phyloP scores from a whole-genome alignment of 2,113 vertebrate species.

The Brachionichthys hirsutus region DNA sequence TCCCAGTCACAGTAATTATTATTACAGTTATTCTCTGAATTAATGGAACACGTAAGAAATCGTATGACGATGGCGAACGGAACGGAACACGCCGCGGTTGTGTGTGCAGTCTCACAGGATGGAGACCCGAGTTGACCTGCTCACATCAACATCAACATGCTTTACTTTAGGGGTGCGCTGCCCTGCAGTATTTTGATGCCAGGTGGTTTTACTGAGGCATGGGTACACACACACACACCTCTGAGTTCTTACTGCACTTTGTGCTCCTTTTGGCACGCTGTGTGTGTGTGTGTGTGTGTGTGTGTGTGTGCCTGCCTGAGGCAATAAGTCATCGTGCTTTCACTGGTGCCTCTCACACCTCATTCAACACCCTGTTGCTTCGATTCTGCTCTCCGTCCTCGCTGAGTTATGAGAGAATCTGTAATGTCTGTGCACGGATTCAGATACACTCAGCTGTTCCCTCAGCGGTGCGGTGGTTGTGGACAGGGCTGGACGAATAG shows the following conservation, averaged over 20 bases:
- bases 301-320: conserved; percentile 73
- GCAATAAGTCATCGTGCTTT: conserved; percentile 54
- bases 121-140: background rate
- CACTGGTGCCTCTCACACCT: conserved; percentile 40
- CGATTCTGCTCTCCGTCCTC: conserved; percentile 20
- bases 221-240: background rate
- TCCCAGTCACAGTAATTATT: too few species aligned
- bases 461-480: conserved; percentile 39
- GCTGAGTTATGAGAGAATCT: conserved; percentile 45
- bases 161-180: background rate
- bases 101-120: background rate
- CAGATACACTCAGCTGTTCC: conserved; percentile 69
- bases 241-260: conserved; percentile 13
- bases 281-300: conserved; percentile 76
- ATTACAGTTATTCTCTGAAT: too few species aligned
- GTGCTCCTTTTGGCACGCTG: background rate
- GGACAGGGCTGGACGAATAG: conserved; percentile 61
- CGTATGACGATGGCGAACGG: too few species aligned
- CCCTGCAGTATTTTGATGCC: conserved; percentile 22
- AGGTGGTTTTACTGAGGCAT: conserved; percentile 6
- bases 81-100: too few species aligned
- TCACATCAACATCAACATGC: conserved; percentile 1
- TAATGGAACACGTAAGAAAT: too few species aligned
- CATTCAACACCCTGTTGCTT: conserved; percentile 34
- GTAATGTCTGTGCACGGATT: conserved; percentile 42